Percentiles rank a stretch among this genome's conserved stretches.
Evolutionary conservation across 2,888 invertebrate species (phyloP).

Genomic region (Bombylius major): DNA sequence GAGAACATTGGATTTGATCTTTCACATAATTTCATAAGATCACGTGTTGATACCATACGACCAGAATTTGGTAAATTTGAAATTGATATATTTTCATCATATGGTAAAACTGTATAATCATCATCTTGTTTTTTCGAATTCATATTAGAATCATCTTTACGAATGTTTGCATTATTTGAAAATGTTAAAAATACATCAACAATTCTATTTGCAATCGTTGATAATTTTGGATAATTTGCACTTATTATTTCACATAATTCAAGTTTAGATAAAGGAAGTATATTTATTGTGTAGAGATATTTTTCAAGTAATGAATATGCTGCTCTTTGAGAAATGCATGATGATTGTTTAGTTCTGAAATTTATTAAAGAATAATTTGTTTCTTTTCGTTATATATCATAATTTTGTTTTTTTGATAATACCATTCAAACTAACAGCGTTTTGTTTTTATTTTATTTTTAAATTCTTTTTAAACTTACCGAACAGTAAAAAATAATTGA

Average conservation of each 20-base stretch:
- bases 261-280: slow-evolving; percentile 60
- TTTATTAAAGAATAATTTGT: neutral
- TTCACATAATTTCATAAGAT: slow-evolving; percentile 84
- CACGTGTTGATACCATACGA: slow-evolving; percentile 66
- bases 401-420: neutral
- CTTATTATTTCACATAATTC: slow-evolving; percentile 65
- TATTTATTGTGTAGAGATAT: slow-evolving; percentile 66
- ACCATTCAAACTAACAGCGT: neutral
- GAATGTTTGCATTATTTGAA: slow-evolving; percentile 37
- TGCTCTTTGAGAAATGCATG: slow-evolving; percentile 39
- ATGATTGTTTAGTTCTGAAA: slow-evolving; percentile 30
- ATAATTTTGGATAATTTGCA: slow-evolving; percentile 53
- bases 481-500: slow-evolving; percentile 83
- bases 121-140: slow-evolving; percentile 10
- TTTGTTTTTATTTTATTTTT: neutral
- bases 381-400: neutral
- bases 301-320: slow-evolving; percentile 63
- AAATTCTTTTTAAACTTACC: slow-evolving; percentile 37
- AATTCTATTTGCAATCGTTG: slow-evolving; percentile 61
- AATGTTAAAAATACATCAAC: slow-evolving; percentile 74
- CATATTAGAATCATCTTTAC: neutral
- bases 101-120: slow-evolving; percentile 26
- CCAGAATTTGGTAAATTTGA: slow-evolving; percentile 33
- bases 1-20: slow-evolving; percentile 63
- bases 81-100: slow-evolving; percentile 25